Percentiles rank a stretch among this genome's conserved stretches.
phyloP scores from a whole-genome alignment of 2,888 invertebrate species.

The Panzeria rudis region DNA sequence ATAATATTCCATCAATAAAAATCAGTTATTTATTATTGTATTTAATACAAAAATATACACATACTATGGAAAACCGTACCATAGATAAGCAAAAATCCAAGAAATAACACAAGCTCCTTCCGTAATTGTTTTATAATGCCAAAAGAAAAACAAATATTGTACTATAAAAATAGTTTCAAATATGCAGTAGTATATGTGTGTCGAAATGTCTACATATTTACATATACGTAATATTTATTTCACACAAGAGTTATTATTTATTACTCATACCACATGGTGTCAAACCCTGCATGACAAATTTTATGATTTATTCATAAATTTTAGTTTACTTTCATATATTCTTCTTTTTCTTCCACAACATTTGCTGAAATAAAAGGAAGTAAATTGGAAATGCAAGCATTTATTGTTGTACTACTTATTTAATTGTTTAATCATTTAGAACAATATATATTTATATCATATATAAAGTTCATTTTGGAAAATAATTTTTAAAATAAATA shows the following conservation, averaged over 20 bases:
- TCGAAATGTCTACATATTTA: neutral
- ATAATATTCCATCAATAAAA: no score
- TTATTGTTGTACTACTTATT: neutral
- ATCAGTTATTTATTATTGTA: no score
- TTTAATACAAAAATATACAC: no score
- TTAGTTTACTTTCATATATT: neutral
- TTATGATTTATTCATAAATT: slow-evolving; percentile 7
- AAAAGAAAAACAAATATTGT: neutral
- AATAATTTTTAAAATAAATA: no score
- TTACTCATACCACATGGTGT: slow-evolving; percentile 1
- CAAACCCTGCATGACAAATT: neutral
- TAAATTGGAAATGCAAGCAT: neutral
- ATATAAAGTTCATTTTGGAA: no score
- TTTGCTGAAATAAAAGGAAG: neutral
- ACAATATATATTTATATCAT: neutral
- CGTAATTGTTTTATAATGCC: neutral
- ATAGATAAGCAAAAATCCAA: no score
- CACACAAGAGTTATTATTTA: neutral
- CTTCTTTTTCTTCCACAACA: neutral
- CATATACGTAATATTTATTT: neutral
- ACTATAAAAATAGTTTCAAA: neutral
- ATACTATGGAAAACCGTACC: no score
- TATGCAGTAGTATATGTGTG: neutral
- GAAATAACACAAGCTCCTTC: no score
- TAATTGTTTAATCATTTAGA: neutral